Evolutionary conservation across 2,113 vertebrate species (phyloP), one percentile per base, ranked within the genome.

Genomic region (Centropus bengalensis): DNA sequence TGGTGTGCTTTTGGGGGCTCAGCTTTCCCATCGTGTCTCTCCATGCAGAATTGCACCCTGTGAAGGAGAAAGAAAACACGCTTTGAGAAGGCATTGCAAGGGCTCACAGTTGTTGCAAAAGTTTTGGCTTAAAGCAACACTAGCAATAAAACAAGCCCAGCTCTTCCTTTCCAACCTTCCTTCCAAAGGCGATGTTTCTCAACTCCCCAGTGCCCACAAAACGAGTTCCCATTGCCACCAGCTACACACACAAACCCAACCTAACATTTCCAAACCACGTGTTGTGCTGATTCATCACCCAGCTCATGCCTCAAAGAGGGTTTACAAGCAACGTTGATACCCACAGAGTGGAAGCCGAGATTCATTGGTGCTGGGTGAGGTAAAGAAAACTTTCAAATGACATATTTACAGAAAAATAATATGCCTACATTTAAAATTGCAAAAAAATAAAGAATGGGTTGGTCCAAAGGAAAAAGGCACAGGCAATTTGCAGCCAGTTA

Each of bases 1-100:
- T 10, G 86, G 84, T 62, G 64, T 86, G 51, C 55, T 94, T 94
- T 91, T 94, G 89, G 82, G 75, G 75, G 78, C 85, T 96, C 87
- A 91, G 68, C 84, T 91, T 91, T 94, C 93, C 52, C 89, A 77
- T 89, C 75, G 77, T 93, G 69, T 58, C 78, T 56, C 52, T 84
- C 68, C 71, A 66, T 0, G 2, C 49, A 62, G 58, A 86, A 70
- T 47, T 1, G 6, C 21, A 26, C 11, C 66, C 88, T 96, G 82
- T 4, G 9, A 88, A 56, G 55, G 24, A 87, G 45, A 55, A 32
- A 92, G 45, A 59, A 87, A 68, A 86, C n/a, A 60, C 6, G 0
- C 28, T 90, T 70, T 80, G 63, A 77, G 81, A 58, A 60, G 56
- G 40, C 40, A 28, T 73, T 27, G 22, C 13, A 59, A 33, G 16